Evolutionary conservation across 1,140 invertebrate genomes (phyloP).

Genomic region (Hypothenemus hampei): DNA sequence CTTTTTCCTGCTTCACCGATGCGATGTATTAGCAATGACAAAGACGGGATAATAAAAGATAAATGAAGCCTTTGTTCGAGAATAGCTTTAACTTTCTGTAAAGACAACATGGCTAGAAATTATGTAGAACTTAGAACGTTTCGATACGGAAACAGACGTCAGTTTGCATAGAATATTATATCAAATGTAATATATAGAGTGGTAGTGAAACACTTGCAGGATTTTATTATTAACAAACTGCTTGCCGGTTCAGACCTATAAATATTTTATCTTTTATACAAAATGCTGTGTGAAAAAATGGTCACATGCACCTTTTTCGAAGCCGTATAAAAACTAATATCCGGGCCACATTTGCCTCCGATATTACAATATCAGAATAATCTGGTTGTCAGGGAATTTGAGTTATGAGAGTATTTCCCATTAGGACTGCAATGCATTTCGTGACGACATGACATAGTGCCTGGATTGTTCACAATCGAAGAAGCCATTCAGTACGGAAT

Average conservation of each 20-base stretch:
- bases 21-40: no score
- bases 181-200: no score
- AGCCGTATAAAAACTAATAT: no score
- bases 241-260: no score
- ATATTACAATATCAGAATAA: constrained; percentile 23
- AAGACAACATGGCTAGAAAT: background rate
- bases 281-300: no score
- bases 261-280: no score
- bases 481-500: constrained; percentile 16
- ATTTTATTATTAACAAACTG: no score
- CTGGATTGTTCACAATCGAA: constrained; percentile 22
- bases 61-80: background rate
- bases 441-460: constrained; percentile 28
- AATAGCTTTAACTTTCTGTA: background rate
- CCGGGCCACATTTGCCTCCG: no score
- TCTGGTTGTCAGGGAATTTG: constrained; percentile 26
- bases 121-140: background rate
- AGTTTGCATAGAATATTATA: background rate
- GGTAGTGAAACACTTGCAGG: no score
- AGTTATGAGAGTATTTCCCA: constrained; percentile 27
- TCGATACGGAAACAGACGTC: background rate
- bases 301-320: no score
- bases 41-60: background rate
- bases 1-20: no score
- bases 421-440: constrained; percentile 26